Percentiles rank a stretch among this genome's conserved stretches.
Evolutionary conservation across 1,140 invertebrate species (phyloP).

Genomic region (Lordiphosa stackelbergi): DNA sequence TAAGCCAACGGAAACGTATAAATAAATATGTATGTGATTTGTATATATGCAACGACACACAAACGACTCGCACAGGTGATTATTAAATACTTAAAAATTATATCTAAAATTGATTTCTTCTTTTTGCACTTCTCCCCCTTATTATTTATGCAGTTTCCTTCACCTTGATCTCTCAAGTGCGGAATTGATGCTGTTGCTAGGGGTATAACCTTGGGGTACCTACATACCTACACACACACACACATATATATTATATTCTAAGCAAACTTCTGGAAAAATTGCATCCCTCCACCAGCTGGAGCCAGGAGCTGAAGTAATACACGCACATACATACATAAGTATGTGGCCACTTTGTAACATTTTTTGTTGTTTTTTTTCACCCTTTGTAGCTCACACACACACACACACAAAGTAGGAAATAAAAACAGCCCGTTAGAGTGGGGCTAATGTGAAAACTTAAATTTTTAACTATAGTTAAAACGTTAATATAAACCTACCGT

Average conservation of each 20-base stretch:
- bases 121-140: not conserved
- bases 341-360: conserved; percentile 2
- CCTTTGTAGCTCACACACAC: conserved; percentile 31
- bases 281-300: conserved; percentile 13
- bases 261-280: conserved; percentile 3
- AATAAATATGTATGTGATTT: conserved; percentile 27
- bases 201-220: conserved; percentile 17
- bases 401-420: conserved; percentile 11
- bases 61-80: conserved; percentile 25
- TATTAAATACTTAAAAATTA: conserved; percentile 16
- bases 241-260: not conserved
- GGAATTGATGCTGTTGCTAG: conserved; percentile 25
- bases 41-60: conserved; percentile 7
- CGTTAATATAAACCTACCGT: conserved; percentile 39
- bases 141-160: conserved; percentile 25
- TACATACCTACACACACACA: not conserved
- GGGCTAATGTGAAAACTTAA: not conserved
- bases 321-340: not conserved
- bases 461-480: not conserved
- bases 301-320: conserved; percentile 7
- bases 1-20: conserved; percentile 31
- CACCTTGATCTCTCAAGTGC: no score
- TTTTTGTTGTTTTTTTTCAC: conserved; percentile 41
- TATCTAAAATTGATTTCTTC: conserved; percentile 25
- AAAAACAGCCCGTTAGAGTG: not conserved